Conservation (phyloP, 2,113 vertebrate genomes). For the Atrichornis clamosus region DNA sequence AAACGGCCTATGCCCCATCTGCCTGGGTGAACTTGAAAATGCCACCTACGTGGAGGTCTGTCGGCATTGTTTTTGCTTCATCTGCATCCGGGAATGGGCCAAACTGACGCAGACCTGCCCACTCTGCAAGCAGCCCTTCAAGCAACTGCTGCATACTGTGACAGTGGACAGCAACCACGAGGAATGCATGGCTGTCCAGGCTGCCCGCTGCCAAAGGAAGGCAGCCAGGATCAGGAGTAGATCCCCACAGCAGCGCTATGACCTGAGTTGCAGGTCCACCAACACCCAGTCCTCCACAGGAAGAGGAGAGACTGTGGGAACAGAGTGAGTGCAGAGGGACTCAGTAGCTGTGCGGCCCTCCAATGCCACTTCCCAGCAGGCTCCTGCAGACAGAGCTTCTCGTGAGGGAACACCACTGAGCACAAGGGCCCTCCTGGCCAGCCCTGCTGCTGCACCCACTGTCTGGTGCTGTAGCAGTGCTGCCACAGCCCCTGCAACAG, state of each 20-base stretch:
- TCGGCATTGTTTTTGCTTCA: background rate
- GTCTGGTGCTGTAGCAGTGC: background rate
- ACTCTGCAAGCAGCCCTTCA: background rate
- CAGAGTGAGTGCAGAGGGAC: background rate
- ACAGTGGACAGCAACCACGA: accelerated
- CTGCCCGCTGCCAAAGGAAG: accelerated
- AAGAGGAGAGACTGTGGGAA: background rate
- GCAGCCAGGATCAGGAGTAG: background rate
- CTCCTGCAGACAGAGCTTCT: background rate
- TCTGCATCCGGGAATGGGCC: background rate
- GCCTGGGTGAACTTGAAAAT: background rate
- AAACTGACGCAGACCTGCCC: background rate
- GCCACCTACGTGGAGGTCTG: background rate
- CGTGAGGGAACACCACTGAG: accelerated
- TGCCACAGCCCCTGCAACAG: background rate
- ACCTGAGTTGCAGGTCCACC: accelerated
- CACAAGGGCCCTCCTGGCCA: background rate
- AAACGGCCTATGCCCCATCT: background rate
- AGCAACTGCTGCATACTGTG: accelerated
- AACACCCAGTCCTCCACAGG: background rate
- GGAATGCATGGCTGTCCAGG: accelerated
- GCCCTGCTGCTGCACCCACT: background rate
- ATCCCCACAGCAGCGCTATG: accelerated
- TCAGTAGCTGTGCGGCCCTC: accelerated
- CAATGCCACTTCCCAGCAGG: accelerated